Percentiles rank a stretch among this genome's conserved stretches.
phyloP scores from a whole-genome alignment of 2,113 vertebrate species.

The Drymodes brunneopygia region DNA sequence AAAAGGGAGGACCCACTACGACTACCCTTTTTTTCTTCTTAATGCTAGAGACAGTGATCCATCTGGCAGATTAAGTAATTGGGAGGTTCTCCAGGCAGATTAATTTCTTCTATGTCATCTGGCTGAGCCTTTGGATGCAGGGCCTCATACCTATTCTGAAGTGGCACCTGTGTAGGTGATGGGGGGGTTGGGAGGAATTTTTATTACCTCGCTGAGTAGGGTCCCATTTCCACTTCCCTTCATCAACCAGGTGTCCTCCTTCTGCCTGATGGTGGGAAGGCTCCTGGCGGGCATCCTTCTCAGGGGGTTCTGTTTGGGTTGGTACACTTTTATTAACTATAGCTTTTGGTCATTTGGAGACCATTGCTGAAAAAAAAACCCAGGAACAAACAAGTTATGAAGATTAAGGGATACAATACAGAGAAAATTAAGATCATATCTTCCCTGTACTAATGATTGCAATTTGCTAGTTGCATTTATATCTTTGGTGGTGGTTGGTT shows the following conservation, averaged over 20 bases:
- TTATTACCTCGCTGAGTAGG: rapidly evolving
- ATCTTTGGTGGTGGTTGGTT: background rate
- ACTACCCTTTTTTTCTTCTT: background rate
- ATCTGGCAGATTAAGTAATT: background rate
- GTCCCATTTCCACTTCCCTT: background rate
- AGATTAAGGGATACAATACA: background rate
- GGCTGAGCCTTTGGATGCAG: background rate
- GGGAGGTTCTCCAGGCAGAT: background rate
- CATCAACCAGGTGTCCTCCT: background rate
- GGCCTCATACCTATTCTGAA: background rate
- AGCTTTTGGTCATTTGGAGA: background rate
- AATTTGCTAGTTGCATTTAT: background rate
- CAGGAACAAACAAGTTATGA: background rate
- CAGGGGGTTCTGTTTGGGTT: background rate
- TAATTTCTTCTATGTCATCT: background rate
- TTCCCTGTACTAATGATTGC: background rate
- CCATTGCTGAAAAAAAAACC: rapidly evolving
- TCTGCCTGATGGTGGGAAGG: background rate
- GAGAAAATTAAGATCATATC: background rate
- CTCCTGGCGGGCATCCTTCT: too few relatives aligned
- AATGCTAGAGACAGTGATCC: background rate
- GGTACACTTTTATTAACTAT: background rate
- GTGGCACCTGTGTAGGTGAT: too few relatives aligned
- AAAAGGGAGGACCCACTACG: background rate
- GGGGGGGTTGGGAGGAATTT: background rate